Evolutionary conservation across 2,888 invertebrate genomes (phyloP).

Genomic region (Sympetrum striolatum): DNA sequence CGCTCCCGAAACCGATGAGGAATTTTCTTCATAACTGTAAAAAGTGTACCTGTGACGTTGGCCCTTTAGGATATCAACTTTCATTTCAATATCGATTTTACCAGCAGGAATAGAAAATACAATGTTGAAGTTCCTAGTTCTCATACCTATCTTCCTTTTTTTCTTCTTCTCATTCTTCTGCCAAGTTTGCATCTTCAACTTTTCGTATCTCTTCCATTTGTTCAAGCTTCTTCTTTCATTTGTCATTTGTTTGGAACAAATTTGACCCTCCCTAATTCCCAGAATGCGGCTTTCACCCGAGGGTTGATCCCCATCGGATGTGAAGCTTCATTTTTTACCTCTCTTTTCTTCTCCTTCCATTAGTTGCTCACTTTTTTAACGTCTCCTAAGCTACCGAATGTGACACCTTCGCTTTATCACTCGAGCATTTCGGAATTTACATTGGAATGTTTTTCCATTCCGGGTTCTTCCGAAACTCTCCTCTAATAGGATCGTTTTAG

Average conservation of each 20-base stretch:
- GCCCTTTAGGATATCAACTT: too few species aligned
- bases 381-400: neutral
- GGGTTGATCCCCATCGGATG: neutral
- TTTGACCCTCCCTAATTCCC: neutral
- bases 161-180: neutral
- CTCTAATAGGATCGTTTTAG: too few species aligned
- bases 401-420: neutral
- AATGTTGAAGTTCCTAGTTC: too few species aligned
- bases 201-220: neutral
- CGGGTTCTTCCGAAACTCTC: too few species aligned
- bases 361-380: conserved; percentile 1
- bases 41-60: too few species aligned
- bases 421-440: neutral
- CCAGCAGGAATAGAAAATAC: too few species aligned
- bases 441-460: too few species aligned
- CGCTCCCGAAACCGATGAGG: too few species aligned
- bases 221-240: neutral
- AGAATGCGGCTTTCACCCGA: neutral
- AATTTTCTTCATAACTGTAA: too few species aligned
- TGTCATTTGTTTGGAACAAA: neutral
- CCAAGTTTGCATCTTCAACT: neutral
- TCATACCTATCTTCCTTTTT: too few species aligned
- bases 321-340: too few species aligned
- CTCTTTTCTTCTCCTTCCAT: neutral
- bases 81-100: too few species aligned